These are phyloP conservation scores for Xenentodon cancila DNA, from an alignment of 2,797 vertebrate species.

Conservation along the genomic window DNA sequence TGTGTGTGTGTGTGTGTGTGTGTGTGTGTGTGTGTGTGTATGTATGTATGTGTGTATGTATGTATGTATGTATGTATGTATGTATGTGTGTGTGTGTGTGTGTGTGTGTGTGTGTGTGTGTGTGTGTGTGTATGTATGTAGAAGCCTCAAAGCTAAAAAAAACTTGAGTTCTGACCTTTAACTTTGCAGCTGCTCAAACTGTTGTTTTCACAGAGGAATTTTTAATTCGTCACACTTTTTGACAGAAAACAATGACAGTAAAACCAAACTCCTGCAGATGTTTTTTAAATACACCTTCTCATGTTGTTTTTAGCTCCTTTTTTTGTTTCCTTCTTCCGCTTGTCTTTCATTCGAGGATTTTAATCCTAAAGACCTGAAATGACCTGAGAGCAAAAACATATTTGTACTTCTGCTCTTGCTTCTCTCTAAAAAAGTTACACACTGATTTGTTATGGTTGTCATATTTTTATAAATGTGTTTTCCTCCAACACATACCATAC, in stretches of 20 bases:
- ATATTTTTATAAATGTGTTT: too few species aligned
- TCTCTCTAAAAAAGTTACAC: too few species aligned
- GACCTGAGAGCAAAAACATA: not conserved
- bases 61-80: too few species aligned
- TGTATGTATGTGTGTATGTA: too few species aligned
- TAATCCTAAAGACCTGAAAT: not conserved
- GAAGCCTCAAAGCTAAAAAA: too few species aligned
- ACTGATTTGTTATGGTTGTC: too few species aligned
- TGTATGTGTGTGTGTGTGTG: too few species aligned
- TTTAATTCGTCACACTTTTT: not conserved
- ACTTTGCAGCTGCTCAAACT: conserved; percentile 2
- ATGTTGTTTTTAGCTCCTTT: conserved; percentile 4
- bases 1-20: too few species aligned
- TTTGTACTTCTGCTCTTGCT: not conserved
- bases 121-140: too few species aligned
- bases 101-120: too few species aligned
- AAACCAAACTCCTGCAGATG: conserved; percentile 16
- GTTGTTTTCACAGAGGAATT: conserved; percentile 15
- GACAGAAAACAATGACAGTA: conserved; percentile 1
- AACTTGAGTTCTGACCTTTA: conserved; percentile 7
- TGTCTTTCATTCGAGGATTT: conserved; percentile 4
- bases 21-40: too few species aligned
- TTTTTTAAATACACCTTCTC: not conserved
- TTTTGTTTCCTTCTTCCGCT: not conserved
- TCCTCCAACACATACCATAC: too few species aligned